Evolutionary conservation across 2,888 invertebrate species (phyloP), one percentile per base, ranked within the genome.

Genomic region (Leucozona laternaria): DNA sequence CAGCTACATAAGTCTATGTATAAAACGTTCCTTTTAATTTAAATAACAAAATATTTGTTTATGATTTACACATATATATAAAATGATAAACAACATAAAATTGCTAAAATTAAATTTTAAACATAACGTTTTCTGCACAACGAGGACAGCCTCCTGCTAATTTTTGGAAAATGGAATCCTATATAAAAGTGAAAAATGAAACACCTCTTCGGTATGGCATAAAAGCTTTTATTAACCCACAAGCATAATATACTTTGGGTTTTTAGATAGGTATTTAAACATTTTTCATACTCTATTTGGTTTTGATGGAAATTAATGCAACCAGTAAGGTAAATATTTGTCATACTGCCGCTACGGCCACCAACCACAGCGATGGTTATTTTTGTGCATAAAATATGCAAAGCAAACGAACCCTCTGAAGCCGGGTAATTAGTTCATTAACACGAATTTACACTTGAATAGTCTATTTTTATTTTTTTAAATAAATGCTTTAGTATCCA

Each of bases 351-450:
- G 0, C 8, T 1, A n/a, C 48, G 4, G 3, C 20, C 48, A n/a
- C 4, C 45, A 2, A 4, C 13, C 48, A 22, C 48, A 11, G 40
- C 3, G 34, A 50, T 50, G 53, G 25, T 37, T 68, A 68, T 40
- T 53, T 68, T 68, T 20, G 22, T 81, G 72, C 81, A 85, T 81
- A 68, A 68, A 48, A 66, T 81, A 77, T 85, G 85, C 85, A 81
- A 77, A 85, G 64, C 68, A 48, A 70, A 40, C 10, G 11, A 62
- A 85, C 80, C 84, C 72, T 58, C 60, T 25, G 68, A 77, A 78
- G 77, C 85, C 70, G 48, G 62, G 72, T 85, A 85, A 85, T 85
- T 78, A 85, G 80, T 85, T 81, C 77, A 73, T 70, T 78, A 77
- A 73, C 80, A 81, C 85, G 80, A 81, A 73, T 73, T 79, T 79